These are phyloP conservation scores for Myiotriccus ornatus DNA, from an alignment of 2,797 vertebrate genomes.

Conservation along the genomic window DNA sequence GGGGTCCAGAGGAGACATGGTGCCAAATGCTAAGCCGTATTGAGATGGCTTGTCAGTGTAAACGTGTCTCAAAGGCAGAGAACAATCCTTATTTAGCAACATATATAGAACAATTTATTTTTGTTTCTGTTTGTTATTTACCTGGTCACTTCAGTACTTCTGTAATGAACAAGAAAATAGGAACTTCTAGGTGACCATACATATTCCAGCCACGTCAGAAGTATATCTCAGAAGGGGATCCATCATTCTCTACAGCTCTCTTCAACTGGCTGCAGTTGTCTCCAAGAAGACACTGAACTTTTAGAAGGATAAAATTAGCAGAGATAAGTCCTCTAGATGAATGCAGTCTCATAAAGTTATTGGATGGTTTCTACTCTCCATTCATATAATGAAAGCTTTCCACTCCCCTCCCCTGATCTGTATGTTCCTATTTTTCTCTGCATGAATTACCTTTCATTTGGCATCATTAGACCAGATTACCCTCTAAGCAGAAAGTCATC, in stretches of 20 bases:
- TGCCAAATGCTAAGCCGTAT: not conserved
- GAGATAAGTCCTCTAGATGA: not conserved
- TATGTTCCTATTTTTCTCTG: not conserved
- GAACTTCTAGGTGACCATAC: not conserved
- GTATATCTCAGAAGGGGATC: not conserved
- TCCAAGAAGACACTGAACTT: not conserved
- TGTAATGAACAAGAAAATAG: not conserved
- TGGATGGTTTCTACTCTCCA: not conserved
- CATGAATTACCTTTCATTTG: not conserved
- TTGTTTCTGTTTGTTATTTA: not conserved
- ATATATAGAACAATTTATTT: not conserved
- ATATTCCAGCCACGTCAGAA: not conserved
- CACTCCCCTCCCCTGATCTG: rapidly evolving
- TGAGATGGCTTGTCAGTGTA: not conserved
- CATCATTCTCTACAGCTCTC: not conserved
- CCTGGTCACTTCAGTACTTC: rapidly evolving
- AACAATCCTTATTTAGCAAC: not conserved
- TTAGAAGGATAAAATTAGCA: not conserved
- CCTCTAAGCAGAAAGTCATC: not conserved
- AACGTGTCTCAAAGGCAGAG: not conserved
- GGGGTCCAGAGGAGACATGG: not conserved
- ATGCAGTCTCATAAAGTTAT: not conserved
- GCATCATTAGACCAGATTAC: not conserved
- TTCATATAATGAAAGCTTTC: not conserved
- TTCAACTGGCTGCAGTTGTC: not conserved